Conservation (phyloP, 2,113 vertebrate genomes). For the Microcebus murinus region DNA sequence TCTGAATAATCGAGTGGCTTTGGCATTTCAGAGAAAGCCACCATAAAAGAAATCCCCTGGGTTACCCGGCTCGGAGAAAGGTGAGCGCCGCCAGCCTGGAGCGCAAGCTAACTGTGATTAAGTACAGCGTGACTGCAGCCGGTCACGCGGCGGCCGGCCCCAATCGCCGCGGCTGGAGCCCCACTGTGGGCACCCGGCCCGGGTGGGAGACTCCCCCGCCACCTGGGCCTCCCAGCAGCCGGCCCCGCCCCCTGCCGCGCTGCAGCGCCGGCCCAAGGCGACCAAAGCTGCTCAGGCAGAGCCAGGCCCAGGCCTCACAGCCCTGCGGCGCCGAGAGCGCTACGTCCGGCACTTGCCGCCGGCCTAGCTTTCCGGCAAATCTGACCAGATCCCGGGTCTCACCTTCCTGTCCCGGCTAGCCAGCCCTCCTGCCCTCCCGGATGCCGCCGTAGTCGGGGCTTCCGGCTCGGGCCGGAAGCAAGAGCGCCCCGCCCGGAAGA, state of each 20-base stretch:
- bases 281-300: neutral
- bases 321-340: neutral
- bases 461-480: conserved; percentile 73
- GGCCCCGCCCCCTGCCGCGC: conserved; percentile 66
- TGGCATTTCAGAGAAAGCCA: conserved; percentile 75
- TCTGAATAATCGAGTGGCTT: conserved; percentile 73
- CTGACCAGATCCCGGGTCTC: conserved; percentile 49
- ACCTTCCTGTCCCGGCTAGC: conserved; percentile 77
- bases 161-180: neutral
- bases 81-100: conserved; percentile 29
- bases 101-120: conserved; percentile 52
- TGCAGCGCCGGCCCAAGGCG: neutral
- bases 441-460: conserved; percentile 55
- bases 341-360: neutral
- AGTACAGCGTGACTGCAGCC: conserved; percentile 53
- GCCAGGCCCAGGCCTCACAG: neutral
- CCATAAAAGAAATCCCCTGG: conserved; percentile 58
- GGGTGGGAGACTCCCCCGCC: neutral
- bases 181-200: neutral
- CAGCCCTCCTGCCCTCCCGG: conserved; percentile 73
- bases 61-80: neutral
- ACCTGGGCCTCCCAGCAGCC: neutral
- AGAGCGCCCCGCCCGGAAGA: neutral
- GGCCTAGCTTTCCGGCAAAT: neutral
- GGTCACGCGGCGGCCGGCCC: conserved; percentile 57